Percentiles rank a stretch among this genome's conserved stretches.
phyloP scores from a whole-genome alignment of 2,797 vertebrate genomes.

The Enteromius anoplus region DNA sequence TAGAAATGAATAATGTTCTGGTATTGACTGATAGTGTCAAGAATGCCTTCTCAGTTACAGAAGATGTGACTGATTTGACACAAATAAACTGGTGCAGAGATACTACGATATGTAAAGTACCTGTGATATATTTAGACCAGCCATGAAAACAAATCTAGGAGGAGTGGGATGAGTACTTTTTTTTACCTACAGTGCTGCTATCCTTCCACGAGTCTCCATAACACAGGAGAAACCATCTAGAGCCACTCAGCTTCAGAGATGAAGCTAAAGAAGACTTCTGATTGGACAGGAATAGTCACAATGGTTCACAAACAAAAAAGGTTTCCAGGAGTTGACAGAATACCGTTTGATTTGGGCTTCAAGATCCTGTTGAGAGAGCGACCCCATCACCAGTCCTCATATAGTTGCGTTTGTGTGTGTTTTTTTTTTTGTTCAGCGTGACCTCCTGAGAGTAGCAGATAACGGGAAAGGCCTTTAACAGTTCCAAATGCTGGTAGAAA shows the following conservation, averaged over 20 bases:
- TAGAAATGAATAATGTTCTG: background rate
- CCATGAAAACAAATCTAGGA: slow-evolving; percentile 3
- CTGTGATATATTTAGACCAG: background rate
- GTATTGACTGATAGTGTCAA: background rate
- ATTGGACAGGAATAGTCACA: slow-evolving; percentile 27
- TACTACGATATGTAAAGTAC: background rate
- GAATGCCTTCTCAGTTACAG: background rate
- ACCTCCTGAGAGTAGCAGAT: slow-evolving; percentile 38
- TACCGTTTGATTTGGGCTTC: slow-evolving; percentile 20
- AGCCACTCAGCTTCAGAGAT: slow-evolving; percentile 7
- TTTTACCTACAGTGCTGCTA: slow-evolving; percentile 26
- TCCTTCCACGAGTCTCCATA: slow-evolving; percentile 3
- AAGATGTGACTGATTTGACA: background rate
- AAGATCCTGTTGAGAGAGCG: background rate
- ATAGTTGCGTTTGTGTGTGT: background rate
- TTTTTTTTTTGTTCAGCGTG: slow-evolving; percentile 8
- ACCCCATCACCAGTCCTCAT: slow-evolving; percentile 22
- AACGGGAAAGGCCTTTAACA: slow-evolving; percentile 36
- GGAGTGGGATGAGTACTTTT: background rate
- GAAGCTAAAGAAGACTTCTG: slow-evolving; percentile 25
- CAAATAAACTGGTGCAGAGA: background rate
- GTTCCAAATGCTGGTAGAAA: slow-evolving; percentile 65
- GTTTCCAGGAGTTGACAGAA: slow-evolving; percentile 12
- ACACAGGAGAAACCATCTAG: slow-evolving; percentile 25
- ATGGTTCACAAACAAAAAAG: slow-evolving; percentile 24